A percentile compares a stretch with the other conserved stretches of the same genome.
phyloP scores from a whole-genome alignment of 2,888 invertebrate species.

The Nephrotoma flavescens region DNA sequence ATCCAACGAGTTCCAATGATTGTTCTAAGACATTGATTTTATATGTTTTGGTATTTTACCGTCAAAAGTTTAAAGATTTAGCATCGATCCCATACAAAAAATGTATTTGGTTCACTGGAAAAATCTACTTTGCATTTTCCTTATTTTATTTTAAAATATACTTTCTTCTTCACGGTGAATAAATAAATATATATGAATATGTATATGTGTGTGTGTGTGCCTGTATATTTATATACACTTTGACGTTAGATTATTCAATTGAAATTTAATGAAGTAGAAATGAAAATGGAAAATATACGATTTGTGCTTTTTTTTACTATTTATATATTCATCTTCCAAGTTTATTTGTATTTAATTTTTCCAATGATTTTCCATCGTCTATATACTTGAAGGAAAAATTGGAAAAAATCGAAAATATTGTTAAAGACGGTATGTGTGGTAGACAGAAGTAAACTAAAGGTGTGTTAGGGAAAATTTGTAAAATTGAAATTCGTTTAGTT shows the following conservation, averaged over 20 bases:
- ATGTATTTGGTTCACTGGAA: not conserved
- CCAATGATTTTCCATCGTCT: not conserved
- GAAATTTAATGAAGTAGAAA: not conserved
- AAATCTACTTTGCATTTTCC: not conserved
- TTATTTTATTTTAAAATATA: not conserved
- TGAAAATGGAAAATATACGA: not conserved
- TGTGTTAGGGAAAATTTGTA: not conserved
- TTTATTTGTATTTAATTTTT: not conserved
- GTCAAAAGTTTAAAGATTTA: not conserved
- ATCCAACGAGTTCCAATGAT: not conserved
- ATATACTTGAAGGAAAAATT: not conserved
- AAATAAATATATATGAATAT: not conserved
- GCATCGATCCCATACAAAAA: not conserved
- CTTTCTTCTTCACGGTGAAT: not conserved
- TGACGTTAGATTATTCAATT: not conserved
- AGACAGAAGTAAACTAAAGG: not conserved
- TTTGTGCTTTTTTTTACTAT: not conserved
- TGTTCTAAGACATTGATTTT: not conserved
- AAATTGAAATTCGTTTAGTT: not conserved
- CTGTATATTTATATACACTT: not conserved
- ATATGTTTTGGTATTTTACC: not conserved
- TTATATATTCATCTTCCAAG: too few relatives aligned
- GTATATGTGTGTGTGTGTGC: not conserved
- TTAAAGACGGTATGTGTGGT: not conserved
- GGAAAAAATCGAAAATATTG: not conserved